Conservation (phyloP, 1,140 invertebrate genomes). For the Hydropsyche tenuis region DNA sequence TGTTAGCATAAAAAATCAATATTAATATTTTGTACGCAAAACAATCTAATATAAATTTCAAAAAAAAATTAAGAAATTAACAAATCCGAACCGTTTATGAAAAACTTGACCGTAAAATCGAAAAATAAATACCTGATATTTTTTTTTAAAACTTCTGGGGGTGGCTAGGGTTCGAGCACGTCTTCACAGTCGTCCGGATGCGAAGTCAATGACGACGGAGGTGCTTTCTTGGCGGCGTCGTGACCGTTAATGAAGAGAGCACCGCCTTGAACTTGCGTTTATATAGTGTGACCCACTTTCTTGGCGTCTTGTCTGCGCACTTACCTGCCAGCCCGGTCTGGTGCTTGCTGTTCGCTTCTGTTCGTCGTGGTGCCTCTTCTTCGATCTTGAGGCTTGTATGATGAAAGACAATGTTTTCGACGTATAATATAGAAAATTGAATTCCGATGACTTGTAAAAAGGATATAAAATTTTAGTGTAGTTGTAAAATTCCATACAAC, state of each 20-base stretch:
- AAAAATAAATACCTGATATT: background rate
- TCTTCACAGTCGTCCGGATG: too few species aligned
- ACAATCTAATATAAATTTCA: too few species aligned
- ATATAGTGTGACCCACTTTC: conserved; percentile 51
- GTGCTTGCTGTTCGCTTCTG: background rate
- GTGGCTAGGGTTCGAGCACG: background rate
- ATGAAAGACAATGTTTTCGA: too few species aligned
- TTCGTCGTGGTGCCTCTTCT: too few species aligned
- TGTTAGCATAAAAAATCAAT: too few species aligned
- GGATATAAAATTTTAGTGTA: too few species aligned
- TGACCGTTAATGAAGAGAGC: conserved; percentile 48
- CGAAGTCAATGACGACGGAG: too few species aligned
- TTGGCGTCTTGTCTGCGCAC: background rate
- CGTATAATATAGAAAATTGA: too few species aligned
- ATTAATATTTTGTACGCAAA: too few species aligned
- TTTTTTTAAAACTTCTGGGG: background rate
- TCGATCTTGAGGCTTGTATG: too few species aligned
- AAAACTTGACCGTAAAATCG: background rate
- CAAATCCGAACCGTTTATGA: background rate
- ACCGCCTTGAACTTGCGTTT: conserved; percentile 49
- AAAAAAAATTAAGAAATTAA: background rate
- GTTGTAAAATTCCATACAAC: too few species aligned
- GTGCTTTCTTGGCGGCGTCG: conserved; percentile 9
- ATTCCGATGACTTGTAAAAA: too few species aligned
- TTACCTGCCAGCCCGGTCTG: conserved; percentile 4